Evolutionary conservation across 2,113 vertebrate genomes (phyloP), one percentile per base, ranked within the genome.

Genomic region (Bagarius yarrelli): DNA sequence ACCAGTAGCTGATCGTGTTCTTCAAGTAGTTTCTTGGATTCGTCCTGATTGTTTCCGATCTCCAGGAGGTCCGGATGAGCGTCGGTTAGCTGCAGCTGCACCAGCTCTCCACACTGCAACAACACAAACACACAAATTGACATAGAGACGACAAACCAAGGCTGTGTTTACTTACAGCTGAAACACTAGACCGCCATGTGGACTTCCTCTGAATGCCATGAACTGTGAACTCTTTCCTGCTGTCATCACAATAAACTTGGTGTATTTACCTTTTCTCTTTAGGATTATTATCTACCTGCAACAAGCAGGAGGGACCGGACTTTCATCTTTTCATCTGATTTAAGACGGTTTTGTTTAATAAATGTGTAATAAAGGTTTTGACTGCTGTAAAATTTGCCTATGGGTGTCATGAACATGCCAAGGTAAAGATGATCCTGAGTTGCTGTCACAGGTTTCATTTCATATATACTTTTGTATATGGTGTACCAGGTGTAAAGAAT

Each of bases 31-130:
- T 91, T 94, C 86, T 91, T 92, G 70, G 93, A 92, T 84, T 99
- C 95, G 63, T 96, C 94, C 86, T 93, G 93, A 89, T 92, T 95
- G 70, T 89, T 93, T 59, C 97, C 97, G 60, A 97, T 95, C 93
- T 97, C 95, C 87, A 96, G 89, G 82, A 98, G 92, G 87, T 94
- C 94, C 16, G 97, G 97, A 71, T 91, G 88, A 23, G 95, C 94
- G 88, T 97, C 96, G 36, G 94, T 93, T 86, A 98, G 84, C 40
- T 96, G 95, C 74, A 99, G 92, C 67, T 95, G 93, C 67, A 97
- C 83, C 88, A 92, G 90, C 63, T 90, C 88, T 57, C 96, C 96
- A 85, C 95, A 94, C 97, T 99, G 85, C 8, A 92, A 88, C 19
- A 40, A 79, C 44, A 75, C 30, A 76, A 50, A 84, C 32, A 81